Conservation (phyloP, 2,888 invertebrate species). For the Luperina testacea region DNA sequence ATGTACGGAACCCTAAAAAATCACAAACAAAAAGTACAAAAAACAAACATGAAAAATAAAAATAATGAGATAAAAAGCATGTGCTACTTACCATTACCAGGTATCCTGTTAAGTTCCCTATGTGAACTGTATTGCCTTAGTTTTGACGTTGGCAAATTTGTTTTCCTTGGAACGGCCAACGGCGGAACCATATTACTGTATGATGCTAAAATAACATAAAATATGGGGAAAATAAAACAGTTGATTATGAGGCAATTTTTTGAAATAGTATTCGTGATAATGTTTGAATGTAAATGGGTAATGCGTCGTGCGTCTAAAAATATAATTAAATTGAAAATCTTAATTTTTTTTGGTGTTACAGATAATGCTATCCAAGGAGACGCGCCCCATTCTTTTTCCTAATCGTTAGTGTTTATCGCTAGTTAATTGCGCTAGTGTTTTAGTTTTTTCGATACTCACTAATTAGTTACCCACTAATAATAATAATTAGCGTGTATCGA, state of each 20-base stretch:
- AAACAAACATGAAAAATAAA: constrained; percentile 2
- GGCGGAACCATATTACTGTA: constrained; percentile 81
- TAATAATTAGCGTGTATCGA: no score
- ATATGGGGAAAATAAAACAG: constrained; percentile 48
- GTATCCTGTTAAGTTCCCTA: constrained; percentile 87
- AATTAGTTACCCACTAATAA: no score
- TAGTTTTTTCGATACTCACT: no score
- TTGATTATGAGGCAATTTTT: constrained; percentile 20
- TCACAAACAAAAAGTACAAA: background rate
- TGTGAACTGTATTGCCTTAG: constrained; percentile 89
- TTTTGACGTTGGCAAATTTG: constrained; percentile 86
- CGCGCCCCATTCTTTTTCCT: no score
- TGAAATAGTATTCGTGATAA: background rate
- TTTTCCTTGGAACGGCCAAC: constrained; percentile 75
- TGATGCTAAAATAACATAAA: constrained; percentile 75
- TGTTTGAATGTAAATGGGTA: constrained; percentile 17
- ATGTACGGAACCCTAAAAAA: background rate
- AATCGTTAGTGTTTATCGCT: no score
- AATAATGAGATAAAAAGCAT: constrained; percentile 22
- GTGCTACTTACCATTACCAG: constrained; percentile 74
- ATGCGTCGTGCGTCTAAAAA: constrained; percentile 17
- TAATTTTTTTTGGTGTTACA: background rate
- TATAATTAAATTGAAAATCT: background rate
- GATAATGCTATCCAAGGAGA: no score
- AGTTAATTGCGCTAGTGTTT: no score